phyloP scores from a whole-genome alignment of 2,113 vertebrate species.

The Entelurus aequoreus region DNA sequence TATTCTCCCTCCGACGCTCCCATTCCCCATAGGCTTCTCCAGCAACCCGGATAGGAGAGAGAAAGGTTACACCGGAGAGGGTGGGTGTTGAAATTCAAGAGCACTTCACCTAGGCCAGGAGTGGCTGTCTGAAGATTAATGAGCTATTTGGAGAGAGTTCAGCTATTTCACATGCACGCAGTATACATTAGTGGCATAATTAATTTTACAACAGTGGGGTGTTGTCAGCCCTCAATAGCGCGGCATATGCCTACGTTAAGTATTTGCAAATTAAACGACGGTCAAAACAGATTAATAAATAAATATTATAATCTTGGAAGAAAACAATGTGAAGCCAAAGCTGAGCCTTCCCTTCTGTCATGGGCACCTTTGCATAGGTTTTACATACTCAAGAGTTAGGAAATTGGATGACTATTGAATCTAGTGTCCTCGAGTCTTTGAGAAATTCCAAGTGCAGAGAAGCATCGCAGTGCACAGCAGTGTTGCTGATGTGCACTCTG shows the following conservation, averaged over 20 bases:
- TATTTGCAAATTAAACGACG: slow-evolving; percentile 81
- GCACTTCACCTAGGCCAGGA: slow-evolving; percentile 66
- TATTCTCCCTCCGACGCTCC: slow-evolving; percentile 49
- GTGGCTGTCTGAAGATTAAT: slow-evolving; percentile 82
- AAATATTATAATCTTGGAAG: slow-evolving; percentile 50
- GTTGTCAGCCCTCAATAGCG: slow-evolving; percentile 69
- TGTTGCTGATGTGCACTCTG: background rate
- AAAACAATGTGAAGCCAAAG: slow-evolving; percentile 37
- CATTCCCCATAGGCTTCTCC: slow-evolving; percentile 29
- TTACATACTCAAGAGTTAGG: slow-evolving; percentile 47
- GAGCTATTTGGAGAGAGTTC: slow-evolving; percentile 79
- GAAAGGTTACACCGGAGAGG: slow-evolving; percentile 55
- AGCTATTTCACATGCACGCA: slow-evolving; percentile 73
- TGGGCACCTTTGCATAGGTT: slow-evolving; percentile 43
- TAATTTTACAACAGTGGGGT: slow-evolving; percentile 82
- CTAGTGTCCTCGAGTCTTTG: slow-evolving; percentile 21
- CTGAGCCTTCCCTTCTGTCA: slow-evolving; percentile 15
- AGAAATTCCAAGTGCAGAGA: slow-evolving; percentile 14
- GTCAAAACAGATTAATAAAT: slow-evolving; percentile 40
- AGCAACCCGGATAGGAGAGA: slow-evolving; percentile 29
- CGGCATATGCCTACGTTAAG: slow-evolving; percentile 73
- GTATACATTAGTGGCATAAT: slow-evolving; percentile 77
- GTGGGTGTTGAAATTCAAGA: slow-evolving; percentile 70
- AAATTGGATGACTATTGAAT: slow-evolving; percentile 53
- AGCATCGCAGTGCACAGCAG: too few relatives aligned